Evolutionary conservation across 1,140 invertebrate genomes (phyloP), one percentile per base, ranked within the genome.

Genomic region (Lepidurus couesii): DNA sequence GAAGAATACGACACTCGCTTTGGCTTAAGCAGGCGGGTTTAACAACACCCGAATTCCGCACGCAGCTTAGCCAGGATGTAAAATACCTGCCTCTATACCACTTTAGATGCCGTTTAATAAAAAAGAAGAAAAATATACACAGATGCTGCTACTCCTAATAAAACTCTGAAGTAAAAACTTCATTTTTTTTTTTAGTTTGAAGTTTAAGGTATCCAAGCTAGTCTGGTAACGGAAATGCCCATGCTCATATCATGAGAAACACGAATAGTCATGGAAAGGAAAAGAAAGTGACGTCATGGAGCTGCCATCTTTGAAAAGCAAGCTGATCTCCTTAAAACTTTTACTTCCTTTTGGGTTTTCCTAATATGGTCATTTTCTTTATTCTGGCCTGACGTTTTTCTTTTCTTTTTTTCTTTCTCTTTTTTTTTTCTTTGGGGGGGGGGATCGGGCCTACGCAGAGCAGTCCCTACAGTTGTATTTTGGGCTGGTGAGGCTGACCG

Each of bases 1-100:
- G 34, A 34, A 34, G 34, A 65, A 65, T 65, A 65, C 53, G 53
- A 65, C 53, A 65, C 53, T 65, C 53, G 53, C 21, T 65, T n/a
- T n/a, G 7, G 16, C 53, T 65, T 9, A 65, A 13, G 0, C n/a
- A 65, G 13, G 53, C 53, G 53, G n/a, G 53, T 21, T 5, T 16
- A 9, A 16, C 47, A 65, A 65, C 16, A 65, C 13, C 53, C 21
- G 53, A 65, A 65, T 7, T 21, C 53, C 13, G 3, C 13, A 4
- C 53, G 16, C 16, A 65, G 53, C 53, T 65, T 65, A 65, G 53
- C 21, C 16, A 21, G 53, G 53, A 7, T n/a, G 53, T 16, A n/a
- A 7, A 65, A 65, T 65, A n/a, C 53, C 13, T 65, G 21, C n/a
- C 53, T 21, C 8, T 65, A 7, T 65, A 65, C 16, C 21, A 65